phyloP scores from a whole-genome alignment of 1,140 invertebrate species.

The Druon quercuslanigerum region DNA sequence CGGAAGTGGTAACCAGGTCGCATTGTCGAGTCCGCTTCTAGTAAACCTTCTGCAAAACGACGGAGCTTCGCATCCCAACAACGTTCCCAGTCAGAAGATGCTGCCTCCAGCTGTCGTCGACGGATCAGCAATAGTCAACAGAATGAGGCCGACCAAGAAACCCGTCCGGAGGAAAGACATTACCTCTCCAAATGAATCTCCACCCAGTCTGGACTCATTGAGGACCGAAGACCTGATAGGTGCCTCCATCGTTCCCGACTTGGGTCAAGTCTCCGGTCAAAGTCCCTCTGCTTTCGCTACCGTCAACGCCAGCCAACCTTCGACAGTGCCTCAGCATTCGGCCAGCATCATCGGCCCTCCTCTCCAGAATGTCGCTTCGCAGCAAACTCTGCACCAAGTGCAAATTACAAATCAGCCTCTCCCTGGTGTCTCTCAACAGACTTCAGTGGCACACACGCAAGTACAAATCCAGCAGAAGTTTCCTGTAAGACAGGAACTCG shows the following conservation, averaged over 20 bases:
- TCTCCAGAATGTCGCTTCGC: constrained; percentile 37
- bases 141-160: constrained; percentile 73
- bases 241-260: constrained; percentile 52
- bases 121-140: constrained; percentile 64
- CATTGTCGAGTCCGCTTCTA: constrained; percentile 90
- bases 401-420: constrained; percentile 48
- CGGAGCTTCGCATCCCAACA: constrained; percentile 76
- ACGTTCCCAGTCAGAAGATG: constrained; percentile 71
- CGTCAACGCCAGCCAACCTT: constrained; percentile 69
- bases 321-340: constrained; percentile 67
- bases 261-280: constrained; percentile 52
- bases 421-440: constrained; percentile 15
- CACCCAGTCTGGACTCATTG: constrained; percentile 67
- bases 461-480: constrained; percentile 74
- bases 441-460: constrained; percentile 60
- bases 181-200: constrained; percentile 58
- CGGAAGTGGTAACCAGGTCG: constrained; percentile 77
- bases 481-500: constrained; percentile 66
- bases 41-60: constrained; percentile 95
- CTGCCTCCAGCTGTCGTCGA: constrained; percentile 74
- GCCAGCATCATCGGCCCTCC: constrained; percentile 43
- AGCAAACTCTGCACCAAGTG: constrained; percentile 40
- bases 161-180: constrained; percentile 72
- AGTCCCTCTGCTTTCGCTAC: constrained; percentile 67
- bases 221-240: constrained; percentile 70